Evolutionary conservation across 2,888 invertebrate species (phyloP), one percentile per base, ranked within the genome.

Genomic region (Andrena trimmerana): DNA sequence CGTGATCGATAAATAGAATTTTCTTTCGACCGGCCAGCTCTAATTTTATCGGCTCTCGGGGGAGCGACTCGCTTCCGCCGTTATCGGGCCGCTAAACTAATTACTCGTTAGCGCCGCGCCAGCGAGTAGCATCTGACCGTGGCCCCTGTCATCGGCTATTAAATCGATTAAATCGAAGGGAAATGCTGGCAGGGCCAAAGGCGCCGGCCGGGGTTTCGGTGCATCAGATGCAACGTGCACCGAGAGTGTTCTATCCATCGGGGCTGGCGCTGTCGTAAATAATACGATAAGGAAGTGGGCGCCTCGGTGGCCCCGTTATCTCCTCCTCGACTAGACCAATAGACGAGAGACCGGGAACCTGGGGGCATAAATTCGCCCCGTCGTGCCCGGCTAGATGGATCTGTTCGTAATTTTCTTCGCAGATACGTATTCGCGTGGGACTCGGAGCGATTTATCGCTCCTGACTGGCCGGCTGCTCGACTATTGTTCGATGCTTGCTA

Each of bases 211-310:
- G 31, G 62, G 3, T 48, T 62, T 72, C 62, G 67, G 79, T 78
- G 83, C 81, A 71, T 33, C n/a, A 13, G 16, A 50, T 50, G 60
- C 74, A 52, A 10, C 24, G 52, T 24, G 68, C 31, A n/a, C 29
- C 59, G 67, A 52, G 42, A 36, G 63, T 8, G 16, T 42, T 63
- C 59, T 48, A 29, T 68, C 50, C 71, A 68, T 20, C 67, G 59
- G 16, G 62, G 54, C 72, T 73, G 69, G 57, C 68, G 79, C 77
- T 78, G 86, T 89, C 90, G 89, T 90, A 90, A 90, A 90, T 90
- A 87, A 88, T 76, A 78, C 86, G 90, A 90, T 90, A 90, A 90
- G 90, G 85, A 85, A 87, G 87, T 85, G 86, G 86, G 84, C 86
- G 86, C 78, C 82, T 74, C 48, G 73, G 48, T 72, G 72, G 66